Conservation (phyloP, 1,140 invertebrate species). For the Elysia chlorotica region DNA sequence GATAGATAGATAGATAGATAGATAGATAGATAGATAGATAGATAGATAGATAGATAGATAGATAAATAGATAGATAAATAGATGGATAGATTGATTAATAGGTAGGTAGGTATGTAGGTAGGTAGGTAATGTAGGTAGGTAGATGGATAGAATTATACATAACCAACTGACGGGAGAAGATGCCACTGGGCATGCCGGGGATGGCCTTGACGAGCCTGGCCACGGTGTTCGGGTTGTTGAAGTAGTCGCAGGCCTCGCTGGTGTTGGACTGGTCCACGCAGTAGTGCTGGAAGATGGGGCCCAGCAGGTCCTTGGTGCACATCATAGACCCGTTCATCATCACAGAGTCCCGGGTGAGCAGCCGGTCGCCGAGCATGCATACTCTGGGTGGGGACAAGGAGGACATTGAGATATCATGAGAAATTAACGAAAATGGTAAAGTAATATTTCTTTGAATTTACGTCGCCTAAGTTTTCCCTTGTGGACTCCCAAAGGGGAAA, state of each 20-base stretch:
- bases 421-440: no score
- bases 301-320: conserved; percentile 75
- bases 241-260: conserved; percentile 79
- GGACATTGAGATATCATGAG: not conserved
- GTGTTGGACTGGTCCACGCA: conserved; percentile 66
- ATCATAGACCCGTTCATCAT: conserved; percentile 43
- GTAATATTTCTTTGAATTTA: no score
- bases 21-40: no score
- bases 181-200: conserved; percentile 78
- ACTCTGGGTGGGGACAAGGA: conserved; percentile 69
- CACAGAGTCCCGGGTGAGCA: conserved; percentile 67
- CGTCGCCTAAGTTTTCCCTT: no score
- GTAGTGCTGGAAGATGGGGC: conserved; percentile 63
- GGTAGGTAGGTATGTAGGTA: no score
- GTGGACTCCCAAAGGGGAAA: no score
- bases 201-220: conserved; percentile 71
- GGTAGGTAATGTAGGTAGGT: not conserved
- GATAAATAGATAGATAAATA: no score
- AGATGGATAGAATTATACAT: not conserved
- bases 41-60: no score
- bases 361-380: conserved; percentile 87
- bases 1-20: no score
- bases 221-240: conserved; percentile 62
- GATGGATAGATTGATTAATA: no score
- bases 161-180: conserved; percentile 71